Conservation (phyloP, 2,888 invertebrate genomes). For the Eupithecia pulchellata region DNA sequence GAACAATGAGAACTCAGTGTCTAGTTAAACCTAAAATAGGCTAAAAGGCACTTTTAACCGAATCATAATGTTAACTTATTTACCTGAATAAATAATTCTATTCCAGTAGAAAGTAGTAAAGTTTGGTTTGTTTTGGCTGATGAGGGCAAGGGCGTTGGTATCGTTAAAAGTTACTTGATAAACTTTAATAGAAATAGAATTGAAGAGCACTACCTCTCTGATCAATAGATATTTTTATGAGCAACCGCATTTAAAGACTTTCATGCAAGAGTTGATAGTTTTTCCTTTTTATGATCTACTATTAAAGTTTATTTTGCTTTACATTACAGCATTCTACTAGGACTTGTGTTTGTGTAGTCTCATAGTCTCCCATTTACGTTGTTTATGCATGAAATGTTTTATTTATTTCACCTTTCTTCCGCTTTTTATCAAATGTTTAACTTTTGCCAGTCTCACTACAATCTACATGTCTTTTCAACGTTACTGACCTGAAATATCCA, state of each 20-base stretch:
- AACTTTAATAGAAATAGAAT: conserved; percentile 26
- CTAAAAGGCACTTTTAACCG: too few relatives aligned
- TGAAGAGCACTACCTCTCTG: conserved; percentile 28
- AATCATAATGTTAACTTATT: too few relatives aligned
- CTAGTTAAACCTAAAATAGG: too few relatives aligned
- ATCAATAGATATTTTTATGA: conserved; percentile 48
- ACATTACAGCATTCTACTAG: neutral
- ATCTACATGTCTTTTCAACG: neutral
- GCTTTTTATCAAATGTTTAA: neutral
- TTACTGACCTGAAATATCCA: conserved; percentile 6
- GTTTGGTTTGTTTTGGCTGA: conserved; percentile 19
- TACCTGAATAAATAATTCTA: too few relatives aligned
- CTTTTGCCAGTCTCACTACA: neutral
- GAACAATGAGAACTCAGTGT: too few relatives aligned
- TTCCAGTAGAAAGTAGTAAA: conserved; percentile 33
- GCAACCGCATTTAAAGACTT: conserved; percentile 46
- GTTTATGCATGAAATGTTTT: neutral
- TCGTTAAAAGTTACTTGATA: conserved; percentile 29
- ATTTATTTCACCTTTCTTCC: neutral
- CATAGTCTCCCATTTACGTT: neutral
- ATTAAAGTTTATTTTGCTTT: neutral
- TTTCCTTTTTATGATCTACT: neutral
- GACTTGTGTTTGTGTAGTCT: neutral
- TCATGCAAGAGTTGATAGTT: conserved; percentile 44
- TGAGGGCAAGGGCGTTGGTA: conserved; percentile 33